phyloP scores from a whole-genome alignment of 2,797 vertebrate genomes.

The Glyptemys insculpta region DNA sequence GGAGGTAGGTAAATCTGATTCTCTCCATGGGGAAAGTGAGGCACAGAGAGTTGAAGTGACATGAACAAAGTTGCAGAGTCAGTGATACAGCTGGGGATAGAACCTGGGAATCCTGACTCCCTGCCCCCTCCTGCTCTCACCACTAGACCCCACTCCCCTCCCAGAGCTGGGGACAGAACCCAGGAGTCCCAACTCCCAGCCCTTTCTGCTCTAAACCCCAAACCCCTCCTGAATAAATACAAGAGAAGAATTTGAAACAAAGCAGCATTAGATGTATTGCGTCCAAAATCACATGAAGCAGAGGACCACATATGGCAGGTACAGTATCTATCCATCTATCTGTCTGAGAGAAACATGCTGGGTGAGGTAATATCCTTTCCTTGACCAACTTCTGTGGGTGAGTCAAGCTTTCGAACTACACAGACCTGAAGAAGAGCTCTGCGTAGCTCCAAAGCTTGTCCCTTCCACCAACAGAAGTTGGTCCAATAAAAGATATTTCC shows the following conservation, averaged over 20 bases:
- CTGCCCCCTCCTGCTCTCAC: no score
- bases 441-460: background rate
- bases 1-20: background rate
- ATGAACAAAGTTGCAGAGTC: background rate
- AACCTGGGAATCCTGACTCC: background rate
- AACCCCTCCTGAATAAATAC: background rate
- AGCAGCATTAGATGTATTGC: background rate
- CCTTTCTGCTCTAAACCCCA: no score
- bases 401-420: background rate
- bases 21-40: background rate
- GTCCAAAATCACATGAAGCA: background rate
- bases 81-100: background rate
- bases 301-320: background rate
- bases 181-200: no score
- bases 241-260: background rate
- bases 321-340: background rate
- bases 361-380: background rate
- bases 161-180: no score
- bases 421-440: background rate
- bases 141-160: background rate
- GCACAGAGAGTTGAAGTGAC: background rate
- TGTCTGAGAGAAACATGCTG: background rate
- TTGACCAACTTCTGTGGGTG: background rate
- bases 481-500: no score
- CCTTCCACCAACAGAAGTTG: background rate